phyloP scores from a whole-genome alignment of 2,113 vertebrate species.

The Xiphorhynchus elegans region DNA sequence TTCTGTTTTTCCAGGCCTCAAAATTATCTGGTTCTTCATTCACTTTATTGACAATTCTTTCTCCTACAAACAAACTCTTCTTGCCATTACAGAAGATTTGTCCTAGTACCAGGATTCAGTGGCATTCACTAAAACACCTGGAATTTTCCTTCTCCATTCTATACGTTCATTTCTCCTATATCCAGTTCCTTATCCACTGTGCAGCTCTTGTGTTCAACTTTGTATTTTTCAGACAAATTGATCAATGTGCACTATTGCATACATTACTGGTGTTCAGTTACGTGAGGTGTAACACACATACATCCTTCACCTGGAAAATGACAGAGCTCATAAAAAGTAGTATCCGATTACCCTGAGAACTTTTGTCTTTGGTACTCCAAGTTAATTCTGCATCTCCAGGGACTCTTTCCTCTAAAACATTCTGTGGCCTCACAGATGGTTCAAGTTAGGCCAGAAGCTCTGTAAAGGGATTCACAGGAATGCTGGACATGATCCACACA shows the following conservation, averaged over 20 bases:
- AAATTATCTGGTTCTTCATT: not conserved
- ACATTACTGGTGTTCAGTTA: not conserved
- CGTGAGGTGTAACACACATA: not conserved
- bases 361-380: not conserved
- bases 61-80: not conserved
- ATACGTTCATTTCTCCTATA: not conserved
- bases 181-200: not conserved
- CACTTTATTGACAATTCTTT: not conserved
- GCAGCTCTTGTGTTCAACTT: not conserved
- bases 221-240: not conserved
- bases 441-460: not conserved
- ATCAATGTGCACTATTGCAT: not conserved
- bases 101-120: not conserved
- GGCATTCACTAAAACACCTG: not conserved
- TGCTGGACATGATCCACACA: not conserved
- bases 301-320: not conserved
- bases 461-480: not conserved
- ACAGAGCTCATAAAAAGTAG: not conserved
- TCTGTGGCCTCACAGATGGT: not conserved
- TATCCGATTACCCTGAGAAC: not conserved
- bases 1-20: not conserved
- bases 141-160: not conserved
- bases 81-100: not conserved
- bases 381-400: not conserved
- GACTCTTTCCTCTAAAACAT: not conserved